Evolutionary conservation across 2,797 vertebrate species (phyloP).

Genomic region (Varecia variegata): DNA sequence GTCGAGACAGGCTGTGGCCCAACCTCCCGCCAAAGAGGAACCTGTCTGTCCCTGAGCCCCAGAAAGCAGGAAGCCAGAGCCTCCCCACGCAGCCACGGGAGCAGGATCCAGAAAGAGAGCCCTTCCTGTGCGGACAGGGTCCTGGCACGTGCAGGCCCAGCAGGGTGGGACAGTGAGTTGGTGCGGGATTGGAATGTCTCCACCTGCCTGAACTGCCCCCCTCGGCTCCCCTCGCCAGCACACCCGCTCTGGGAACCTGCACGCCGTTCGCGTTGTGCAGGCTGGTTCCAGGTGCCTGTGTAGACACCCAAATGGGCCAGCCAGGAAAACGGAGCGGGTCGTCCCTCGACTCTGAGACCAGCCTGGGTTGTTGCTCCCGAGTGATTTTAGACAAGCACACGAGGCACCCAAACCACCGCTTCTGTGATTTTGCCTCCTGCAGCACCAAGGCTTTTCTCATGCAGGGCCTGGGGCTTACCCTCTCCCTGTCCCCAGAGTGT

Average conservation of each 20-base stretch:
- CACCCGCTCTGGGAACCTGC: neutral
- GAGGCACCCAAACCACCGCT: neutral
- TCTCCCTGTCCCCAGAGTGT: neutral
- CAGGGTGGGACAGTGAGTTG: neutral
- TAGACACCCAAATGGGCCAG: neutral
- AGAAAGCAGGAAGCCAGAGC: neutral
- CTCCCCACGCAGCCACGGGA: neutral
- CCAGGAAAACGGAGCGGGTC: neutral
- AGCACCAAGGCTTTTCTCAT: neutral
- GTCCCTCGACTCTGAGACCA: neutral
- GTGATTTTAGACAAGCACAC: neutral
- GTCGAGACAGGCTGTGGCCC: neutral
- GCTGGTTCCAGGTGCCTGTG: rapidly evolving
- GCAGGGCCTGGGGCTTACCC: neutral
- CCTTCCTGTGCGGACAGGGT: neutral
- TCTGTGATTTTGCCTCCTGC: neutral
- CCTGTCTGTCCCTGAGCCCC: rapidly evolving
- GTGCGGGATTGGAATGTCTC: neutral
- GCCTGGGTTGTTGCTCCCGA: neutral
- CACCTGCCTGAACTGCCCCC: neutral
- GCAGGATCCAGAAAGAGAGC: neutral
- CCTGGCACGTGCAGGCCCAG: neutral
- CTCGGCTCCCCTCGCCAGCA: rapidly evolving
- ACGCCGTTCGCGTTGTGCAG: no score
- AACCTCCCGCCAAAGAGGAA: neutral